These are phyloP conservation scores for Fragum whitleyi DNA, from an alignment of 2,888 invertebrate genomes.

Conservation along the genomic window DNA sequence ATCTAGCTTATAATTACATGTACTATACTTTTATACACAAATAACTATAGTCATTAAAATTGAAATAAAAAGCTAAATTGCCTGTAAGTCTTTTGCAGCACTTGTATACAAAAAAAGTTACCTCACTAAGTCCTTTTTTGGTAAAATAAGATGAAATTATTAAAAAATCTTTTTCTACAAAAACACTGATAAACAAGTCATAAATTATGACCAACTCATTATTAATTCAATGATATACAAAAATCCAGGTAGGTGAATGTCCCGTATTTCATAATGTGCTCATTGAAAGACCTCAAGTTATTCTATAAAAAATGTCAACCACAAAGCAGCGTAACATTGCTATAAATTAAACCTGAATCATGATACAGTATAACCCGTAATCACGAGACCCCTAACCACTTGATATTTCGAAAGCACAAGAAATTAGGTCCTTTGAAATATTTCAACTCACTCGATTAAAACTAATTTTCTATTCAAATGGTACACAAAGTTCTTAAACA, in stretches of 20 bases:
- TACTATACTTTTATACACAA: too few relatives aligned
- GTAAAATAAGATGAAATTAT: too few relatives aligned
- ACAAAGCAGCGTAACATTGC: slow-evolving; percentile 2
- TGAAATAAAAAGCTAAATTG: too few relatives aligned
- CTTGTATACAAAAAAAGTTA: too few relatives aligned
- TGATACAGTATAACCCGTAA: slow-evolving; percentile 4
- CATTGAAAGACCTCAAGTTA: neutral
- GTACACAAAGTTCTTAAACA: neutral
- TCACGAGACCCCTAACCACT: slow-evolving; percentile 3
- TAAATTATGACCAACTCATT: too few relatives aligned
- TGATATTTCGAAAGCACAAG: slow-evolving; percentile 10
- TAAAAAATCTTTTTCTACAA: too few relatives aligned
- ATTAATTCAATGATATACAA: neutral
- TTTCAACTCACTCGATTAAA: slow-evolving; percentile 4
- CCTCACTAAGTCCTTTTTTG: too few relatives aligned
- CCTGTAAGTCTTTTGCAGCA: too few relatives aligned
- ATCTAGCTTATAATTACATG: too few relatives aligned
- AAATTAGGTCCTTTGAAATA: slow-evolving; percentile 6
- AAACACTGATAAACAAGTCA: too few relatives aligned
- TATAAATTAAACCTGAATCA: slow-evolving; percentile 17
- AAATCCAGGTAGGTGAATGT: neutral
- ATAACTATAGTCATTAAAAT: too few relatives aligned
- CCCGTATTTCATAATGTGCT: neutral
- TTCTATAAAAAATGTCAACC: slow-evolving; percentile 16
- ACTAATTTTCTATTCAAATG: neutral